phyloP scores from a whole-genome alignment of 1,140 invertebrate species.

The Melitaea cinxia region DNA sequence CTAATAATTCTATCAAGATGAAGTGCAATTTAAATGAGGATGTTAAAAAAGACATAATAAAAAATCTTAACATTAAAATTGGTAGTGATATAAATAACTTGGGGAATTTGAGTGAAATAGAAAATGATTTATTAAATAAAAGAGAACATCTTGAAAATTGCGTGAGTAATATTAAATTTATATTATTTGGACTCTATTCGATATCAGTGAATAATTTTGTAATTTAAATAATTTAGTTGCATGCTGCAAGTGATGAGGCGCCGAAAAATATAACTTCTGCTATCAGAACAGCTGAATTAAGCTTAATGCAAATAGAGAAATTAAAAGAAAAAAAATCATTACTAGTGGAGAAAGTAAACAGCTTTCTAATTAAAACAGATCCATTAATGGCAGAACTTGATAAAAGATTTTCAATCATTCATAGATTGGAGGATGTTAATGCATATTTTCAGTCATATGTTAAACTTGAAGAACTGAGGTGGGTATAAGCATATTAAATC shows the following conservation, averaged over 20 bases:
- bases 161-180: conserved; percentile 45
- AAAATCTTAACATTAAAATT: conserved; percentile 61
- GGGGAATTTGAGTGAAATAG: conserved; percentile 45
- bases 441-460: conserved; percentile 74
- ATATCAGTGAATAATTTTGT: neutral
- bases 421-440: conserved; percentile 67
- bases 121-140: conserved; percentile 53
- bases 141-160: conserved; percentile 53
- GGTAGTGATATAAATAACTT: conserved; percentile 65
- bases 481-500: conserved; percentile 3
- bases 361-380: conserved; percentile 63
- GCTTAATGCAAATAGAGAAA: conserved; percentile 64
- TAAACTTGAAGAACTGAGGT: conserved; percentile 75
- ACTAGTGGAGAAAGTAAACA: conserved; percentile 57
- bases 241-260: conserved; percentile 66
- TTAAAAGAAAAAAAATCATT: conserved; percentile 59
- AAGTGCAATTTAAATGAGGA: conserved; percentile 52
- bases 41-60: conserved; percentile 55
- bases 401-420: conserved; percentile 65
- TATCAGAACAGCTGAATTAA: conserved; percentile 67
- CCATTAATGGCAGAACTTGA: conserved; percentile 61
- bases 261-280: conserved; percentile 68
- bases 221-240: conserved; percentile 52
- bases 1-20: conserved; percentile 5
- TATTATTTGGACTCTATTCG: neutral